Base-by-base conservation (phyloP, 2,113 vertebrate genomes). In the Ictalurus punctatus region DNA sequence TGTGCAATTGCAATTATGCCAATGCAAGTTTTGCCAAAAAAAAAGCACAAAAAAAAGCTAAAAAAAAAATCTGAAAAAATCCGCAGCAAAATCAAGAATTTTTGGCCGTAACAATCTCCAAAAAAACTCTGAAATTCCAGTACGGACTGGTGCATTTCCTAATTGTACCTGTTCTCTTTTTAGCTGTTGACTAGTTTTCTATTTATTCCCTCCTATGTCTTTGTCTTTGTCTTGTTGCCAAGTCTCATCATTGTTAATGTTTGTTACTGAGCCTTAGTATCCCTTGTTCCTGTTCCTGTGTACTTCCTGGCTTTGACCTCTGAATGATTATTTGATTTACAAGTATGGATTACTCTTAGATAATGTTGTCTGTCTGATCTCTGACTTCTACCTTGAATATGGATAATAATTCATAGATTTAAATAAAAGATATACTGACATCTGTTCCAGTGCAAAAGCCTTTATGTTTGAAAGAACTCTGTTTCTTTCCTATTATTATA, bases 391-490 rank as follows among this genome's bases (percentile, higher is more conserved):
- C 16, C 78, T 80, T 27, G 30, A 54, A 56, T 80, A 56, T 80
- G 27, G 14, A 56, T 80, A 80, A 56, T 80, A 0, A 56, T 56
- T 56, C 52, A 80, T 30, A 23, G 71, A 74, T 74, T 21, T 17
- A 74, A 19, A 19, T 23, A 21, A 40, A 74, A 76, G 37, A 44
- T 19, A 79, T 13, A 14, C 23, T 79, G 23, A 54, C 78, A 17
- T 52, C 1, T 25, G 56, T n/a, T 80, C 44, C 30, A 3, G 27
- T 30, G 27, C 78, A 30, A 19, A 80, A 80, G 17, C 76, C 25
- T 6, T 54, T 85, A 90, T 86, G 73, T 85, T 85, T 88, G 85
- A 48, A 87, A 88, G 88, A 89, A 23, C 83, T 80, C 87, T 69
- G 27, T 88, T 30, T 89, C 90, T 90, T 88, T 79, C 56, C 84